Evolutionary conservation across 2,888 invertebrate genomes (phyloP).

Genomic region (Limnephilus rhombicus): DNA sequence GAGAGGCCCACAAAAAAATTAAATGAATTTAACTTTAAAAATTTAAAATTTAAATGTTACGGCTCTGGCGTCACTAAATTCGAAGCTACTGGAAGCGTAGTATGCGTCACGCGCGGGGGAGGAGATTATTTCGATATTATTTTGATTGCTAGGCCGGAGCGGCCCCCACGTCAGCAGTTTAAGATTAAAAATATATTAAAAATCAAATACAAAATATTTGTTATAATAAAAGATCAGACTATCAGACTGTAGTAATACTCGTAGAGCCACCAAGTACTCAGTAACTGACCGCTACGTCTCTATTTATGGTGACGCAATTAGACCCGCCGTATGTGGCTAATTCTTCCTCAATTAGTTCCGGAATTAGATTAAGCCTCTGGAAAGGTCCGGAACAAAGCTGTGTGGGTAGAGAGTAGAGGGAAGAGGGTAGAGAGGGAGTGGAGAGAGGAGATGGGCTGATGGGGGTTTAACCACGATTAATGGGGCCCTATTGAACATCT

Average conservation of each 20-base stretch:
- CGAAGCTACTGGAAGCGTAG: no score
- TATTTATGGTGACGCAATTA: conserved; percentile 1
- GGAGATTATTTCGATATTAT: no score
- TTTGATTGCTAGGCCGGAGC: no score
- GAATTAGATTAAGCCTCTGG: neutral
- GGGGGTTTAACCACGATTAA: conserved; percentile 6
- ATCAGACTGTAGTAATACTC: neutral
- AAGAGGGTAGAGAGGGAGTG: neutral
- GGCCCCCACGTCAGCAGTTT: no score
- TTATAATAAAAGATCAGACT: no score
- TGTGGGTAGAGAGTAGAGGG: neutral
- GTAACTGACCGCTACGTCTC: neutral
- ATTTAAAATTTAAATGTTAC: no score
- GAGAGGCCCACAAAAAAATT: no score
- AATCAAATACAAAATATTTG: no score
- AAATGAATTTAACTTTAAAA: no score
- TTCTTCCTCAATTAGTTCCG: conserved; percentile 1
- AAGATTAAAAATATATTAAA: no score
- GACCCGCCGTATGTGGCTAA: neutral
- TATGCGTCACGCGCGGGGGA: no score
- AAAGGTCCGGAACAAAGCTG: conserved; percentile 9
- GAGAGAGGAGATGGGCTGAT: neutral
- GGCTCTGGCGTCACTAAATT: no score
- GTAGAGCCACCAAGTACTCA: neutral
- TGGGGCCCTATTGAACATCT: neutral